phyloP scores from a whole-genome alignment of 2,888 invertebrate species.

The Polydrusus cervinus region DNA sequence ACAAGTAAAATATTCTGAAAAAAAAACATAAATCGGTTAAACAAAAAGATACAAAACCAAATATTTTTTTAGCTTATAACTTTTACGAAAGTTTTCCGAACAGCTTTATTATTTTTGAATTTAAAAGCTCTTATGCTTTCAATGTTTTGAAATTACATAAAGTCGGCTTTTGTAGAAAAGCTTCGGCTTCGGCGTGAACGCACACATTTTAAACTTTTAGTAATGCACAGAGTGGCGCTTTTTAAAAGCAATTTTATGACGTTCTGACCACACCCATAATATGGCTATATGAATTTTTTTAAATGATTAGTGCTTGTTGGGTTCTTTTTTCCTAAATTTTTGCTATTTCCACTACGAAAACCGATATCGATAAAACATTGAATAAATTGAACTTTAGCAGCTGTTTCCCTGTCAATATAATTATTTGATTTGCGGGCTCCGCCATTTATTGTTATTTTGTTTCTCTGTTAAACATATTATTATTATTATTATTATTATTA shows the following conservation, averaged over 20 bases:
- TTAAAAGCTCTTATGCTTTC: slow-evolving; percentile 34
- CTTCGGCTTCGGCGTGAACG: slow-evolving; percentile 14
- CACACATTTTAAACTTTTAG: slow-evolving; percentile 11
- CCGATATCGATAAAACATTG: too few relatives aligned
- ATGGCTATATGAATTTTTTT: too few relatives aligned
- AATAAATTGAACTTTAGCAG: too few relatives aligned
- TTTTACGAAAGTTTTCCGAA: slow-evolving; percentile 21
- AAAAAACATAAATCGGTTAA: slow-evolving; percentile 8
- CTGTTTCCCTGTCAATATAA: too few relatives aligned
- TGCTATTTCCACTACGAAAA: too few relatives aligned
- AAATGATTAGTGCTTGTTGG: too few relatives aligned
- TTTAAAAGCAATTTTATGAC: too few relatives aligned
- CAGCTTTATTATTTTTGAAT: slow-evolving; percentile 33
- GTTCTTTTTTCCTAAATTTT: too few relatives aligned
- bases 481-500: too few relatives aligned
- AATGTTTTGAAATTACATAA: slow-evolving; percentile 36
- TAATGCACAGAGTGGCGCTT: too few relatives aligned
- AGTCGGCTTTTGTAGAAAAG: slow-evolving; percentile 32
- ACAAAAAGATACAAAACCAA: slow-evolving; percentile 20
- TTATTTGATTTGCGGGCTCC: too few relatives aligned
- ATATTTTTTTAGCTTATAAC: slow-evolving; percentile 30
- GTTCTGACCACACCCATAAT: too few relatives aligned
- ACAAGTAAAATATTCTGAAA: background rate
- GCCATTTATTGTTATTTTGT: background rate
- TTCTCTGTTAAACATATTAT: background rate